Conservation (phyloP, 2,888 invertebrate species). For the Yponomeuta malinellus region DNA sequence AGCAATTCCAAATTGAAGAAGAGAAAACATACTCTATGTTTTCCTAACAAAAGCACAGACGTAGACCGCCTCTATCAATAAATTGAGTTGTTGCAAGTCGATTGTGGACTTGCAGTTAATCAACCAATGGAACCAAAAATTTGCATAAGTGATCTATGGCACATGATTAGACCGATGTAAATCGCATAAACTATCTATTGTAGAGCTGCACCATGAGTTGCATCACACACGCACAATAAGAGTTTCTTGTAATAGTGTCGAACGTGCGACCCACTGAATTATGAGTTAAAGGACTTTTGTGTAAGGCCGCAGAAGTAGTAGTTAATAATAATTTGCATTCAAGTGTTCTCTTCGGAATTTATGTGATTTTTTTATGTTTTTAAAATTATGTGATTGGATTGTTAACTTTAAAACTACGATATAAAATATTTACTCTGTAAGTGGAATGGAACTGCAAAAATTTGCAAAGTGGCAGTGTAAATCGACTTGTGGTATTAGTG, state of each 20-base stretch:
- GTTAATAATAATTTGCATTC: too few relatives aligned
- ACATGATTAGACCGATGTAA: slow-evolving; percentile 35
- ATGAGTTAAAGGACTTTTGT: too few relatives aligned
- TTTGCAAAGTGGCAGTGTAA: background rate
- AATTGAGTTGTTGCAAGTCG: slow-evolving; percentile 38
- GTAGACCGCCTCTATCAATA: slow-evolving; percentile 28
- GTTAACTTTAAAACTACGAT: too few relatives aligned
- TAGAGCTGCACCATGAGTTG: background rate
- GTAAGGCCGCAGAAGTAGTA: too few relatives aligned
- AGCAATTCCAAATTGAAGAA: background rate
- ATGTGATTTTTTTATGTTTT: too few relatives aligned
- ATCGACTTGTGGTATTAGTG: background rate
- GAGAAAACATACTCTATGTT: background rate
- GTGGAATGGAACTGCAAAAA: background rate
- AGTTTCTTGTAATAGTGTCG: background rate
- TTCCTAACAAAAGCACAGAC: background rate
- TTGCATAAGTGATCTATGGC: slow-evolving; percentile 48
- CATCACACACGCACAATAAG: background rate
- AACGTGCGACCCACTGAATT: too few relatives aligned
- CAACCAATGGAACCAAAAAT: slow-evolving; percentile 24
- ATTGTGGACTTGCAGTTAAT: slow-evolving; percentile 23
- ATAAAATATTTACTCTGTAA: background rate
- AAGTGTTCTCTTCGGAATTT: too few relatives aligned
- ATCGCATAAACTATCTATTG: slow-evolving; percentile 19
- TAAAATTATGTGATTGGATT: too few relatives aligned